phyloP scores from a whole-genome alignment of 1,140 invertebrate species.

The Trichonephila clavata region DNA sequence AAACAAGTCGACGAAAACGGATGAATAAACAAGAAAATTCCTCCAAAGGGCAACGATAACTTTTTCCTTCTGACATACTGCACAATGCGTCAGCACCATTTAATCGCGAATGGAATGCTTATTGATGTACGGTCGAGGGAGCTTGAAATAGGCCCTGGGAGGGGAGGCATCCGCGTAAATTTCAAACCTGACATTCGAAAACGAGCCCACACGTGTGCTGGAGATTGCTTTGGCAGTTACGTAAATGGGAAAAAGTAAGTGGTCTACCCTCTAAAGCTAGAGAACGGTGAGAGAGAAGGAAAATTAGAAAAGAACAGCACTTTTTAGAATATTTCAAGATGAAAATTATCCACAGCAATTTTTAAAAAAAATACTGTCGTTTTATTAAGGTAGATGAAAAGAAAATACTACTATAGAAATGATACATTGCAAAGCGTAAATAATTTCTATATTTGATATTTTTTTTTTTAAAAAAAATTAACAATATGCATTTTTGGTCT shows the following conservation, averaged over 20 bases:
- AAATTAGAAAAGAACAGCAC: not conserved
- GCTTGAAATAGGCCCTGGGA: not conserved
- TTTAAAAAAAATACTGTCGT: not conserved
- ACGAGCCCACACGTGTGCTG: slow-evolving; percentile 43
- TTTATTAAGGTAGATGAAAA: not conserved
- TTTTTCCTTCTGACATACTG: not conserved
- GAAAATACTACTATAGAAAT: not conserved
- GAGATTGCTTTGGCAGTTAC: slow-evolving; percentile 46
- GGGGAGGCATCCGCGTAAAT: slow-evolving; percentile 22
- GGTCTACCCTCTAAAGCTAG: not conserved
- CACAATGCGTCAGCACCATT: not conserved
- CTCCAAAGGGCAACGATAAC: not conserved
- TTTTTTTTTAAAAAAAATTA: too few species aligned
- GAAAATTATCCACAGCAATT: not conserved
- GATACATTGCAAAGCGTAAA: too few species aligned
- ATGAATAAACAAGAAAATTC: slow-evolving; percentile 22
- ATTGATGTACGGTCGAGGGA: slow-evolving; percentile 30
- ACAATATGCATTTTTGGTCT: too few species aligned
- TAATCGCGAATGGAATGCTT: not conserved
- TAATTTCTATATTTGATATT: too few species aligned
- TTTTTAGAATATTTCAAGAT: not conserved
- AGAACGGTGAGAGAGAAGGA: not conserved
- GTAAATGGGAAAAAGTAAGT: slow-evolving; percentile 26
- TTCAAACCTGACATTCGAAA: slow-evolving; percentile 17
- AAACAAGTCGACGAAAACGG: not conserved